These are phyloP conservation scores for Phalloptychus januarius DNA, from an alignment of 2,797 vertebrate genomes.

Conservation along the genomic window DNA sequence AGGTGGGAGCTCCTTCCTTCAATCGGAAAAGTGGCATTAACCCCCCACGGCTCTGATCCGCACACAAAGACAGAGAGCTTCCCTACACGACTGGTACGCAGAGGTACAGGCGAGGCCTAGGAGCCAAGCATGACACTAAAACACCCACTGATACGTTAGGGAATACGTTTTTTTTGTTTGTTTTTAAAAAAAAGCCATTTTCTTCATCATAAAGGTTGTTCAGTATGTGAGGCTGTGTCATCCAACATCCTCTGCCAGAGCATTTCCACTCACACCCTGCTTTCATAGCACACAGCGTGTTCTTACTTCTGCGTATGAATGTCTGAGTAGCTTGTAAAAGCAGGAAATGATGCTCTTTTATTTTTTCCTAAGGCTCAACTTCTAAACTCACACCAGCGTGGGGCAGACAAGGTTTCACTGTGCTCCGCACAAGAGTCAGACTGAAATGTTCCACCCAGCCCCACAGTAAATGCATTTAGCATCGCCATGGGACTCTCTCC, in stretches of 20 bases:
- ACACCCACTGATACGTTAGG: neutral
- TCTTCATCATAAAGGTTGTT: constrained; percentile 30
- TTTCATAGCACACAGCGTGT: constrained; percentile 33
- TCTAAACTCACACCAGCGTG: constrained; percentile 46
- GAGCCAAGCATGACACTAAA: constrained; percentile 13
- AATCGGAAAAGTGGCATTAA: constrained; percentile 46
- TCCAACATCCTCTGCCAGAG: constrained; percentile 27
- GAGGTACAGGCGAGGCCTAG: constrained; percentile 37
- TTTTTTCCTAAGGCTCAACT: constrained; percentile 13
- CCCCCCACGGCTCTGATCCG: constrained; percentile 31
- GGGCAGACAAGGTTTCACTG: constrained; percentile 59
- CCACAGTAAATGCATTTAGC: constrained; percentile 46
- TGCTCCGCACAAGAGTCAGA: constrained; percentile 26
- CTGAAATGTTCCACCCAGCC: constrained; percentile 39
- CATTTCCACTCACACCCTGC: constrained; percentile 52
- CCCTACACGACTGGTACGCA: constrained; percentile 36
- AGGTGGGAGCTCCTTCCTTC: constrained; percentile 37
- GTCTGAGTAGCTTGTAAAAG: constrained; percentile 58
- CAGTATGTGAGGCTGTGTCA: constrained; percentile 23
- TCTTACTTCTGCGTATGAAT: constrained; percentile 24
- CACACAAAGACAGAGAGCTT: constrained; percentile 6
- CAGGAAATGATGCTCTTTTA: constrained; percentile 56
- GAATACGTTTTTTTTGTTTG: neutral
- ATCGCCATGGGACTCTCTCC: constrained; percentile 32
- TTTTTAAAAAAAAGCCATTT: constrained; percentile 9